phyloP scores from a whole-genome alignment of 2,888 invertebrate species.

The Lypha dubia region DNA sequence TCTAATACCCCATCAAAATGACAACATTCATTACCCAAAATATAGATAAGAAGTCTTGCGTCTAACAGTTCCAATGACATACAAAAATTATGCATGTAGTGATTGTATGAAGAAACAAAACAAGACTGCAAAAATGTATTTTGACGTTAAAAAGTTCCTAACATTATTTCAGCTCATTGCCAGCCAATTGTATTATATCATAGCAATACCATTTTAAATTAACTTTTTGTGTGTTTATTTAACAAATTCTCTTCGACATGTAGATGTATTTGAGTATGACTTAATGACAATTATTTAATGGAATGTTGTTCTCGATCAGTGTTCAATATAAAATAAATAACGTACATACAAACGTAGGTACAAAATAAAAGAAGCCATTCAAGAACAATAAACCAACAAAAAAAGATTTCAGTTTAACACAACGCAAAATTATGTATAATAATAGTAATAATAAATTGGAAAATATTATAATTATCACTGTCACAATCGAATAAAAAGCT shows the following conservation, averaged over 20 bases:
- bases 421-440: too few relatives aligned
- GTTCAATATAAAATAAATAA: slow-evolving; percentile 19
- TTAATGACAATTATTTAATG: slow-evolving; percentile 29
- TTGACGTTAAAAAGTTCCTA: slow-evolving; percentile 20
- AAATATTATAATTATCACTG: neutral
- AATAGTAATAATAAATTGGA: slow-evolving; percentile 1
- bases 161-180: slow-evolving; percentile 17
- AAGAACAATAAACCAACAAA: slow-evolving; percentile 15
- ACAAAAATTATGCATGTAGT: neutral
- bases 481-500: neutral
- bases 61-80: slow-evolving; percentile 26
- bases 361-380: slow-evolving; percentile 43
- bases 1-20: neutral
- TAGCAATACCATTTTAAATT: slow-evolving; percentile 47
- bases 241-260: neutral
- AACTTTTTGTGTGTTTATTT: slow-evolving; percentile 31
- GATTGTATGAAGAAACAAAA: neutral
- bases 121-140: neutral
- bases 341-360: neutral
- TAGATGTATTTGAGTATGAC: neutral
- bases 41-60: slow-evolving; percentile 44
- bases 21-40: slow-evolving; percentile 2
- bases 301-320: slow-evolving; percentile 18
- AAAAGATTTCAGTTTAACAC: neutral
- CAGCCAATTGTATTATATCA: slow-evolving; percentile 49